A percentile compares a stretch with the other conserved stretches of the same genome.
phyloP scores from a whole-genome alignment of 2,113 vertebrate genomes.

The Genyomyrus donnyi region DNA sequence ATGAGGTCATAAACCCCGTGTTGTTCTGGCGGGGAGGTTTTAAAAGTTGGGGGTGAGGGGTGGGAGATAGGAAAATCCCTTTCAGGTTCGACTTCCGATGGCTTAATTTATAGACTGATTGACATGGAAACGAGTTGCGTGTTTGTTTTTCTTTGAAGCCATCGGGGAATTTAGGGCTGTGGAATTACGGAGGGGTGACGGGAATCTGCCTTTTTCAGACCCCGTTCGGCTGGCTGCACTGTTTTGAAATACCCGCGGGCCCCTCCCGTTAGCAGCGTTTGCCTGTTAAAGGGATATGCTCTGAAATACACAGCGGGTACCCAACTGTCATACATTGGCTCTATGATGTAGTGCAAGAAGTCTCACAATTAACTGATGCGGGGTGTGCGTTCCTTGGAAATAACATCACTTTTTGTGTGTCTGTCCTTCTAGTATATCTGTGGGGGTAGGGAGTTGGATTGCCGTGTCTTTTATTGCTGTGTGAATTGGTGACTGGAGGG shows the following conservation, averaged over 20 bases:
- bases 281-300: not conserved
- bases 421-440: not conserved
- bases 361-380: not conserved
- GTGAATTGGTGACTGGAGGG: not conserved
- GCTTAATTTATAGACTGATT: constrained; percentile 37
- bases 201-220: not conserved
- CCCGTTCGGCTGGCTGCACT: not conserved
- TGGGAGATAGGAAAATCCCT: constrained; percentile 34
- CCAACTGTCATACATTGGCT: not conserved
- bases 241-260: constrained; percentile 35
- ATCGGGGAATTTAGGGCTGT: constrained; percentile 31
- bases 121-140: constrained; percentile 39
- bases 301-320: not conserved
- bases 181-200: constrained; percentile 24
- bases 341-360: not conserved
- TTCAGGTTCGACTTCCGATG: constrained; percentile 46
- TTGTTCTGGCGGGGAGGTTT: constrained; percentile 10
- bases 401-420: not conserved
- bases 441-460: not conserved
- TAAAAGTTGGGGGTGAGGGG: constrained; percentile 31
- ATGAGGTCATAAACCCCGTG: constrained; percentile 40
- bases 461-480: constrained; percentile 10
- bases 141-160: constrained; percentile 49
- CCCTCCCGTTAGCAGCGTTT: not conserved
- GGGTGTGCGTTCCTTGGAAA: not conserved